Conservation (phyloP, 1,140 invertebrate species). For the Pseudomyrmex flavicornis region DNA sequence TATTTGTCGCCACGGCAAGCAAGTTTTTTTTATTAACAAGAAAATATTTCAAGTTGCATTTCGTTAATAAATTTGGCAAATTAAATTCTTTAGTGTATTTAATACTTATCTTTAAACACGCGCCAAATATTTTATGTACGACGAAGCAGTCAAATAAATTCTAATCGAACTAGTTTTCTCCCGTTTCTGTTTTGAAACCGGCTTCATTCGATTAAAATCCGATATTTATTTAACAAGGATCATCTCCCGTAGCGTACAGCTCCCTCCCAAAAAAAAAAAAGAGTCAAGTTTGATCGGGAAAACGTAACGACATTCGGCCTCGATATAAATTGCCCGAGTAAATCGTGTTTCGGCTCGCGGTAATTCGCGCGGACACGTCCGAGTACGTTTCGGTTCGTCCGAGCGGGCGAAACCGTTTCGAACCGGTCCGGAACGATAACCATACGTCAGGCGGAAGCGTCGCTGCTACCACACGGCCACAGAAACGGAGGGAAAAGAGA, state of each 20-base stretch:
- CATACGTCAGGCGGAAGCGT: conserved; percentile 70
- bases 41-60: neutral
- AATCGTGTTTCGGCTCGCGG: conserved; percentile 65
- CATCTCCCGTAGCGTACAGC: neutral
- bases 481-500: neutral
- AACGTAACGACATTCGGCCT: conserved; percentile 47
- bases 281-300: conserved; percentile 41
- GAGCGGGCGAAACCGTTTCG: conserved; percentile 66
- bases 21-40: neutral
- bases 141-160: conserved; percentile 13
- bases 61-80: neutral
- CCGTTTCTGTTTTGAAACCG: neutral
- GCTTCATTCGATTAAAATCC: conserved; percentile 27
- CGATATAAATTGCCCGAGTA: conserved; percentile 67
- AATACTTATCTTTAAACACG: neutral
- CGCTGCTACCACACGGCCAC: conserved; percentile 50
- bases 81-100: neutral
- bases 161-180: neutral
- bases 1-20: neutral
- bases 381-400: conserved; percentile 63
- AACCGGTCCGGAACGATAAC: conserved; percentile 64
- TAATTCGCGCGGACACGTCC: conserved; percentile 70
- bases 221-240: conserved; percentile 49
- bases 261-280: neutral
- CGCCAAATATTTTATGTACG: conserved; percentile 13